Percentiles rank a stretch among this genome's conserved stretches.
Evolutionary conservation across 2,113 vertebrate genomes (phyloP).

Genomic region (Gallinago paraguaiae): DNA sequence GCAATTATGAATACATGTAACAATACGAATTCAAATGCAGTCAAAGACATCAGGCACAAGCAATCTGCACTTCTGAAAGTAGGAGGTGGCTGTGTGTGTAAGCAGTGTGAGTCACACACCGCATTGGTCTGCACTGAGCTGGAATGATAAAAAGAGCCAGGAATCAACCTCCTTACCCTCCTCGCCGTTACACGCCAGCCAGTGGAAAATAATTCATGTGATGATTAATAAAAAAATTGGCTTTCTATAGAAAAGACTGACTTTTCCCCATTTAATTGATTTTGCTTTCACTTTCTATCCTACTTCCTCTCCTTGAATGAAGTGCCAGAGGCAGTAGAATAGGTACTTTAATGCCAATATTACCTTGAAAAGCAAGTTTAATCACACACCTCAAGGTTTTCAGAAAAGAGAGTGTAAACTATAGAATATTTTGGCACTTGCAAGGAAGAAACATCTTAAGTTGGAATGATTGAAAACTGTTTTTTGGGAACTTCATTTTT

Average conservation of each 20-base stretch:
- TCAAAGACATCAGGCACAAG: neutral
- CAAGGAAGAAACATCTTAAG: neutral
- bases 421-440: neutral
- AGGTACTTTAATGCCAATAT: constrained; percentile 21
- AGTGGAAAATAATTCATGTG: neutral
- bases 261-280: neutral
- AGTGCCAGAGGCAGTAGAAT: neutral
- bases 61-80: neutral
- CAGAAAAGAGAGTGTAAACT: neutral
- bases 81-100: fast-evolving
- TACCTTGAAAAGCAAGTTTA: constrained; percentile 9
- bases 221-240: neutral
- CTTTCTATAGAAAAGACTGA: neutral
- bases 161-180: neutral
- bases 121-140: neutral
- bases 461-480: neutral
- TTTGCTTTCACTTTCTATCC: neutral
- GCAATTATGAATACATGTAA: neutral
- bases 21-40: neutral
- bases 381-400: neutral
- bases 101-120: neutral
- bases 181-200: neutral
- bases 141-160: neutral
- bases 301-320: neutral
- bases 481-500: neutral